Percentiles rank a stretch among this genome's conserved stretches.
Evolutionary conservation across 2,888 invertebrate species (phyloP).

Genomic region (Cerceris ruficornis): DNA sequence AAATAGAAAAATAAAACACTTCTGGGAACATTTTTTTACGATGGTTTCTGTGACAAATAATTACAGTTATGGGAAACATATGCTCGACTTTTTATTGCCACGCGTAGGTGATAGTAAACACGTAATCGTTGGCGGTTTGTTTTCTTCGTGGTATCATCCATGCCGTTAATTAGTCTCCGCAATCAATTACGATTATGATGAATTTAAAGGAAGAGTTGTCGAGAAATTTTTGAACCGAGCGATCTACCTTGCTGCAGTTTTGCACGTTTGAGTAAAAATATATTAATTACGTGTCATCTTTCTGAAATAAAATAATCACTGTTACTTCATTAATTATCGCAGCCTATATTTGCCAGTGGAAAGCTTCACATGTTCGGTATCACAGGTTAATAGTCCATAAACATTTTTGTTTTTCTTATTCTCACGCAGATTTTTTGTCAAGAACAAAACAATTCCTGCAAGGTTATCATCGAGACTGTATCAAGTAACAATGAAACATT

Average conservation of each 20-base stretch:
- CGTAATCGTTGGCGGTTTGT: constrained; percentile 33
- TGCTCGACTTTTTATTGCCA: constrained; percentile 26
- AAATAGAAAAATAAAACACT: not conserved
- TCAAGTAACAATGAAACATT: constrained; percentile 10
- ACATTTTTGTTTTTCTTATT: constrained; percentile 8
- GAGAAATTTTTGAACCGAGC: no score
- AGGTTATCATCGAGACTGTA: constrained; percentile 4
- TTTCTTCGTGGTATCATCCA: constrained; percentile 1
- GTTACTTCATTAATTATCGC: no score
- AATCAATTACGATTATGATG: no score
- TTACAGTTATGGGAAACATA: not conserved
- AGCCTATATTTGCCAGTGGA: no score
- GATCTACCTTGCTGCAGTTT: no score
- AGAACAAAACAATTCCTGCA: not conserved
- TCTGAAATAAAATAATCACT: no score
- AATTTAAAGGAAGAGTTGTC: no score
- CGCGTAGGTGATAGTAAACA: constrained; percentile 43
- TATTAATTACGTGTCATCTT: no score
- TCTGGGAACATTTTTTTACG: not conserved
- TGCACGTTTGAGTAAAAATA: no score
- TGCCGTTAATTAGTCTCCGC: no score
- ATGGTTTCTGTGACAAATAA: not conserved
- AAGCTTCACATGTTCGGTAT: no score
- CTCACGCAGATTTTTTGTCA: not conserved
- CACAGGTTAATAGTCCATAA: no score